Evolutionary conservation across 2,113 vertebrate genomes (phyloP).

Genomic region (Ailuropoda melanoleuca): DNA sequence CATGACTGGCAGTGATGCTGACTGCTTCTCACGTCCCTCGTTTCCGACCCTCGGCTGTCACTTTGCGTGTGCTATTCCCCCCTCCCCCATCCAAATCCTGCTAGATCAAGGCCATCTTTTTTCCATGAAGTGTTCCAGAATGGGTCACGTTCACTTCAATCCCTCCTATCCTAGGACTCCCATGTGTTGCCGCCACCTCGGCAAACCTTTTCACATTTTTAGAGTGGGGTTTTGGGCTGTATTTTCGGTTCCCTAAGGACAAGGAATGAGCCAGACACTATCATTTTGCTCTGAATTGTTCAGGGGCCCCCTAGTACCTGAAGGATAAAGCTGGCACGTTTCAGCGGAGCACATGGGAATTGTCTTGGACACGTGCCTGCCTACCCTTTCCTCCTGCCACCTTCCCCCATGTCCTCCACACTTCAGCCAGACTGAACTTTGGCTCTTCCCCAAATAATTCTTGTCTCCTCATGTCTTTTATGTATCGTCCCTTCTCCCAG

Average conservation of each 20-base stretch:
- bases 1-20: not conserved
- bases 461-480: not conserved
- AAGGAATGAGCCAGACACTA: not conserved
- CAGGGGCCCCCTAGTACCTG: not conserved
- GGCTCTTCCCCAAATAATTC: not conserved
- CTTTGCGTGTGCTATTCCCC: not conserved
- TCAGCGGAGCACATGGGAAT: not conserved
- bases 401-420: not conserved
- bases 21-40: rapidly evolving
- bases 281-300: not conserved
- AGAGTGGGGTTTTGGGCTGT: not conserved
- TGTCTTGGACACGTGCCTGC: not conserved
- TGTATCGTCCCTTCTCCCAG: not conserved
- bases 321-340: not conserved
- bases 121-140: not conserved
- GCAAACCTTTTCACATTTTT: not conserved
- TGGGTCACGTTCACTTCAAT: not conserved
- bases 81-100: not conserved
- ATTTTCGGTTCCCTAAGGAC: not conserved
- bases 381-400: not conserved
- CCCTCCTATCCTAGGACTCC: not conserved
- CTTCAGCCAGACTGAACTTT: not conserved
- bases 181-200: not conserved
- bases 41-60: not conserved
- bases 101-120: not conserved